phyloP scores from a whole-genome alignment of 2,888 invertebrate species.

The Stenodema calcarata region DNA sequence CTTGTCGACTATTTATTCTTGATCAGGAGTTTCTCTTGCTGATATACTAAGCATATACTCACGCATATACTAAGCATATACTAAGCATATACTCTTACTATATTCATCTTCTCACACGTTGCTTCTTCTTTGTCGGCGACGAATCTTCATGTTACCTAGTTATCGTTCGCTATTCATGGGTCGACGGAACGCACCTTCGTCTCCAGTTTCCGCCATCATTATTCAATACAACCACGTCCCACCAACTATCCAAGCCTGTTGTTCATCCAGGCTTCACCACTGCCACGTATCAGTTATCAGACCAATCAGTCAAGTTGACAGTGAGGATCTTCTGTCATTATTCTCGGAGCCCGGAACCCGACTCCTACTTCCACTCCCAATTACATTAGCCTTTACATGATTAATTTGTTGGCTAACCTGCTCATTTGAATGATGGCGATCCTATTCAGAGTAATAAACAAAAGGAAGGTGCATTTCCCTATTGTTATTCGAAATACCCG shows the following conservation, averaged over 20 bases:
- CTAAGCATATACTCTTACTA: neutral
- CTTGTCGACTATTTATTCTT: too few relatives aligned
- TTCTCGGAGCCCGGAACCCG: constrained; percentile 24
- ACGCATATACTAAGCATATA: too few relatives aligned
- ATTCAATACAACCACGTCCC: neutral
- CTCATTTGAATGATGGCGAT: neutral
- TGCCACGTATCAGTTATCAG: constrained; percentile 32
- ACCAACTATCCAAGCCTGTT: neutral
- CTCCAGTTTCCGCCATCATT: constrained; percentile 9
- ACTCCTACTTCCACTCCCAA: constrained; percentile 25
- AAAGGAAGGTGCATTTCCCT: neutral
- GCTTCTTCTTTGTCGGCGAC: neutral
- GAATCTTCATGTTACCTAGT: neutral
- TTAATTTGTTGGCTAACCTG: neutral
- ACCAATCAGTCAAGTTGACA: constrained; percentile 40
- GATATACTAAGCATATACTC: too few relatives aligned
- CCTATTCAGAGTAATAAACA: neutral
- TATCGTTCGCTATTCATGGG: neutral
- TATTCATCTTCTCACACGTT: neutral
- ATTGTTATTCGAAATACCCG: neutral
- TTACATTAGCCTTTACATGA: constrained; percentile 19
- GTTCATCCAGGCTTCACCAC: constrained; percentile 1
- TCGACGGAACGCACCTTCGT: neutral
- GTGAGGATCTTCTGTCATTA: constrained; percentile 37
- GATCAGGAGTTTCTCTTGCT: too few relatives aligned